These are phyloP conservation scores for Drosophila triauraria DNA, from an alignment of 1,140 invertebrate genomes.

Conservation along the genomic window DNA sequence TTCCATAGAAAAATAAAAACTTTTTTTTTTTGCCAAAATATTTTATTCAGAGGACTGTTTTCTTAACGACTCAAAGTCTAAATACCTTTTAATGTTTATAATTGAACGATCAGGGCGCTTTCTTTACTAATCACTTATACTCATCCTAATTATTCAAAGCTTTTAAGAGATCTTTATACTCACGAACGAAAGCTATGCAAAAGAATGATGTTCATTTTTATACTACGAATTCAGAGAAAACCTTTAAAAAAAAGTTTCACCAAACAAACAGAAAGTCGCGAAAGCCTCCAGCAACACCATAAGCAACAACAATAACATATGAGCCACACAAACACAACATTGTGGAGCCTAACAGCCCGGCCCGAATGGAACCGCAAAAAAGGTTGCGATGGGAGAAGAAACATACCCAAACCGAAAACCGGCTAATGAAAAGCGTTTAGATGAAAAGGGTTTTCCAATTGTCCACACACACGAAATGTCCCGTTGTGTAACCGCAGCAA, in stretches of 20 bases:
- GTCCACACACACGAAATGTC: constrained; percentile 66
- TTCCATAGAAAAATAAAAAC: too few relatives aligned
- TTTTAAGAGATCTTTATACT: neutral
- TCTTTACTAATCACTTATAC: neutral
- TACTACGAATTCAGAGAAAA: constrained; percentile 66
- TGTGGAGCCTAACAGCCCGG: constrained; percentile 40
- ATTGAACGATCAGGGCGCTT: neutral
- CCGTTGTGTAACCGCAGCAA: constrained; percentile 67
- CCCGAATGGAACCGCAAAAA: constrained; percentile 58
- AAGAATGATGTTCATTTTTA: constrained; percentile 53
- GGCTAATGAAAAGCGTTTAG: constrained; percentile 60
- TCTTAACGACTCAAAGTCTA: neutral
- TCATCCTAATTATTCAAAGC: neutral
- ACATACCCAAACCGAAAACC: constrained; percentile 32
- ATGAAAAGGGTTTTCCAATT: constrained; percentile 57
- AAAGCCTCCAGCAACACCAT: constrained; percentile 61
- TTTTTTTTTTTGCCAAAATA: too few relatives aligned
- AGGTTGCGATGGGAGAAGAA: constrained; percentile 35
- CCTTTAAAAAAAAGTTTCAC: constrained; percentile 76
- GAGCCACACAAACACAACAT: constrained; percentile 37
- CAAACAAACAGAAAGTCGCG: constrained; percentile 80
- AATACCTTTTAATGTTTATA: neutral
- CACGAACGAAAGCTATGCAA: constrained; percentile 18
- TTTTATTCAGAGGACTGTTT: too few relatives aligned
- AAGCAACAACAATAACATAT: constrained; percentile 32